Percentiles rank a stretch among this genome's conserved stretches.
These are phyloP conservation scores for Papilio xuthus DNA, from an alignment of 1,140 invertebrate species.

Conservation along the genomic window DNA sequence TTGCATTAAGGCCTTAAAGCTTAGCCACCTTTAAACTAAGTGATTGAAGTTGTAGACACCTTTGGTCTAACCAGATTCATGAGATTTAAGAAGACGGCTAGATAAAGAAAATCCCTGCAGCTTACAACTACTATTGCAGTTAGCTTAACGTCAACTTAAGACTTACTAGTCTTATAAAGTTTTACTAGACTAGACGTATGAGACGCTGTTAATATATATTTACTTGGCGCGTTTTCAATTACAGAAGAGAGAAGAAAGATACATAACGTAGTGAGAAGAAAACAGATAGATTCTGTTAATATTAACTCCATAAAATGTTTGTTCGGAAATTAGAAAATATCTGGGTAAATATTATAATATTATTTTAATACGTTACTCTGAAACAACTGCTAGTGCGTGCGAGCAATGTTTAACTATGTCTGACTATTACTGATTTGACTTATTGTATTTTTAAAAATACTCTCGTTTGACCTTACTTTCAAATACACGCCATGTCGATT, in stretches of 20 bases:
- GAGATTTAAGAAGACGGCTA: neutral
- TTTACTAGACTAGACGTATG: too few species aligned
- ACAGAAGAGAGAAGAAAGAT: too few species aligned
- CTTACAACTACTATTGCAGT: neutral
- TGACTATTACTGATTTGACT: neutral
- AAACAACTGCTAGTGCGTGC: too few species aligned
- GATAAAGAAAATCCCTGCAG: neutral
- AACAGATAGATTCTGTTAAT: too few species aligned
- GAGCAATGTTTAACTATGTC: neutral
- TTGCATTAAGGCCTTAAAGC: neutral
- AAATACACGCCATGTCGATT: slow-evolving; percentile 44
- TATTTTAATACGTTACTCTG: too few species aligned
- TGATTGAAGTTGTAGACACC: neutral
- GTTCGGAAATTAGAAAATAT: too few species aligned
- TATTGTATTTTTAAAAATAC: neutral
- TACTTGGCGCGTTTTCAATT: too few species aligned
- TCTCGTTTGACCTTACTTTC: slow-evolving; percentile 54
- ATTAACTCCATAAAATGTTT: too few species aligned
- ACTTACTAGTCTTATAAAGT: too few species aligned
- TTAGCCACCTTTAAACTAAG: neutral
- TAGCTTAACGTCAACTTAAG: neutral
- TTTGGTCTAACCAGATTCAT: neutral
- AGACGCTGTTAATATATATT: too few species aligned
- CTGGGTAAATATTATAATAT: too few species aligned
- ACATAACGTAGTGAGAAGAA: too few species aligned